Percentiles rank a stretch among this genome's conserved stretches.
These are phyloP conservation scores for Trachelus stipa DNA, from an alignment of 2,888 invertebrate genomes.

Conservation along the genomic window DNA sequence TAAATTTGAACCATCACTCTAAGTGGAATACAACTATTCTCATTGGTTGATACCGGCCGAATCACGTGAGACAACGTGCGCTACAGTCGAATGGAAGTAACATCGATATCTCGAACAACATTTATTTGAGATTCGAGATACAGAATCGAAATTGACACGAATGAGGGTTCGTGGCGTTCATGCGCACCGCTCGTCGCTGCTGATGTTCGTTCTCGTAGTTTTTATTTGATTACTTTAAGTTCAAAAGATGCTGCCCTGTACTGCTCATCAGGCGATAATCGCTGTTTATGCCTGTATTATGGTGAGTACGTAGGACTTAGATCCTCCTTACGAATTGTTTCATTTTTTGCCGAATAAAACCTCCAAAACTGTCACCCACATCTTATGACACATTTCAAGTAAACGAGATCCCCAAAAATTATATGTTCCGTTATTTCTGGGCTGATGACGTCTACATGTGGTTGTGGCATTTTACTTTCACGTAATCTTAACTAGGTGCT, in stretches of 20 bases:
- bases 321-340: background rate
- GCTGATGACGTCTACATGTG: background rate
- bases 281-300: constrained; percentile 59
- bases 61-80: constrained; percentile 35
- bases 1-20: background rate
- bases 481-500: background rate
- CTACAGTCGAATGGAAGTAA: background rate
- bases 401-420: background rate
- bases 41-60: constrained; percentile 15
- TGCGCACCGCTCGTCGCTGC: constrained; percentile 33
- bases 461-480: background rate
- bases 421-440: constrained; percentile 3
- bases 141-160: background rate
- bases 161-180: constrained; percentile 26
- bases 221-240: constrained; percentile 51
- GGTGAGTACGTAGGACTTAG: constrained; percentile 55
- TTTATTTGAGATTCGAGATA: background rate
- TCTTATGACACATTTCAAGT: background rate
- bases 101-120: background rate
- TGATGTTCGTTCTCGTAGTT: constrained; percentile 47
- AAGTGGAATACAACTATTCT: background rate
- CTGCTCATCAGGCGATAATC: constrained; percentile 54
- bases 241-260: constrained; percentile 58
- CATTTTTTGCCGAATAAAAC: background rate
- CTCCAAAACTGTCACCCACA: background rate